Evolutionary conservation across 2,888 invertebrate species (phyloP), one percentile per base, ranked within the genome.

Genomic region (Volucella inflata): DNA sequence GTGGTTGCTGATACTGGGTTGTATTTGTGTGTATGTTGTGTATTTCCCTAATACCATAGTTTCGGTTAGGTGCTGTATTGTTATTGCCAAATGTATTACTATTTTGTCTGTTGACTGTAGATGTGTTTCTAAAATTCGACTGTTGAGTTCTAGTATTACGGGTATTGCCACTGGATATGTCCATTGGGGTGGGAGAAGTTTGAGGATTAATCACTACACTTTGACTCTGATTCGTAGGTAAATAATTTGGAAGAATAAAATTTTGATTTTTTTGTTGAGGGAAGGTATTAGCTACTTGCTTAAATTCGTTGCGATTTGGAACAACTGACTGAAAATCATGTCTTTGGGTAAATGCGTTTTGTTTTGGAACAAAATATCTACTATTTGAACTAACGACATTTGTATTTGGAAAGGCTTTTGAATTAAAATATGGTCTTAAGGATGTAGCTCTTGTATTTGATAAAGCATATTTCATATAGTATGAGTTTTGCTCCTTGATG

Each of bases 21-120:
- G n/a, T n/a, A 50, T 71, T 36, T 60, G 59, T 30, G 9, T 71
- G 42, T 42, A 71, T 71, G 8, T 44, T 53, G 62, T 62, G 4
- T 21, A 72, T 42, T 53, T 42, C 62, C 62, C 55, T 64, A 2
- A 16, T 53, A 36, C 12, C 16, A n/a, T 64, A 14, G 16, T 55
- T 55, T 11, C 11, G 21, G 30, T 62, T 55, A 36, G 44, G 44
- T 12, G 48, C 36, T 42, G 51, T 67, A 10, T 4, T 42, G 9
- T 38, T 53, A 12, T 42, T 42, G 11, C 62, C 12, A 1, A 17
- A 57, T 2, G 17, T 38, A n/a, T 6, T 60, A 21, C 40, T 59
- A 40, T 51, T 40, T 8, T 68, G 21, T 36, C 10, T 68, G 30
- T 44, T 68, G 30, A 17, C 36, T 0, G 30, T 44, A 36, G 44